Evolutionary conservation across 2,113 vertebrate genomes (phyloP).

Genomic region (Laticauda colubrina): DNA sequence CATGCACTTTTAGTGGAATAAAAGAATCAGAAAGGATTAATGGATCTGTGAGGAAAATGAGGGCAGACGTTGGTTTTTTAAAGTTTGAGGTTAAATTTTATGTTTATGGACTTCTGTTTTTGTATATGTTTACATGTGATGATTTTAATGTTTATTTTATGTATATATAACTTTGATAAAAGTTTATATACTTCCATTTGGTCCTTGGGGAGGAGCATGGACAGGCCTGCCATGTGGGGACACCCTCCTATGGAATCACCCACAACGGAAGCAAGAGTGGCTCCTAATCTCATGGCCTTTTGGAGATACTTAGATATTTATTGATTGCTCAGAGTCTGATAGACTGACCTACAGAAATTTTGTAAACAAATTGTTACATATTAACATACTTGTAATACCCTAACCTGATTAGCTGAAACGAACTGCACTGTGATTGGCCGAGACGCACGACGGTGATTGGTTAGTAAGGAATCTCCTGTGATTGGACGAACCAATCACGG

Average conservation of each 20-base stretch:
- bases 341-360: not conserved
- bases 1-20: not conserved
- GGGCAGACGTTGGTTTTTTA: not conserved
- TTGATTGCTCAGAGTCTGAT: not conserved
- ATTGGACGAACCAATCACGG: no score
- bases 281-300: not conserved
- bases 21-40: not conserved
- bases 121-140: not conserved
- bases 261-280: not conserved
- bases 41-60: not conserved
- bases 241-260: not conserved
- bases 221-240: not conserved
- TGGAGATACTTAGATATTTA: not conserved
- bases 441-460: no score
- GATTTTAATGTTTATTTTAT: not conserved
- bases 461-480: no score
- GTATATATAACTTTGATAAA: not conserved
- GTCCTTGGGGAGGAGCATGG: not conserved
- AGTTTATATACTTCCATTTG: not conserved
- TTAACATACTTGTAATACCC: no score
- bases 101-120: not conserved
- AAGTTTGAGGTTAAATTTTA: not conserved
- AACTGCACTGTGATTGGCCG: no score
- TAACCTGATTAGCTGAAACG: no score
- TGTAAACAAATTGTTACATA: no score